phyloP scores from a whole-genome alignment of 53 echinoderm and acorn worm species.

The Patiria pectinifera region DNA sequence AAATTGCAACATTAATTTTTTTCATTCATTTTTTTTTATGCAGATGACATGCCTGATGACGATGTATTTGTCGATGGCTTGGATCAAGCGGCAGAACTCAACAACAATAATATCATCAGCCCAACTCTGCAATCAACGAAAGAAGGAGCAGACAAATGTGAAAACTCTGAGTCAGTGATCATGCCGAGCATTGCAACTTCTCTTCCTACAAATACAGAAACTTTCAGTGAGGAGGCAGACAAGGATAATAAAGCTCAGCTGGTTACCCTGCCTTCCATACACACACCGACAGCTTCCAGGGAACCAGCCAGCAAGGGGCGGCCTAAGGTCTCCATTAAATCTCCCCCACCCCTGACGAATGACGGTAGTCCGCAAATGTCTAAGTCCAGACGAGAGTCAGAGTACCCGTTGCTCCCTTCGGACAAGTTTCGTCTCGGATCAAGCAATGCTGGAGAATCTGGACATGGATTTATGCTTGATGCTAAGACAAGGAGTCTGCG shows the following conservation, averaged over 20 bases:
- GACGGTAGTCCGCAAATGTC: neutral
- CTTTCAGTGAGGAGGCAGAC: neutral
- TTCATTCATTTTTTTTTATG: neutral
- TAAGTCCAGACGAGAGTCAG: neutral
- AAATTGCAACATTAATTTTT: neutral
- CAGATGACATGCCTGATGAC: constrained; percentile 25
- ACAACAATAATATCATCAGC: neutral
- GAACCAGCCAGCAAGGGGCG: neutral
- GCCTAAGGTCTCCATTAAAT: constrained; percentile 15
- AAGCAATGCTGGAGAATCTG: neutral
- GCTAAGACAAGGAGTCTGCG: neutral
- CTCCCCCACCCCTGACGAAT: neutral
- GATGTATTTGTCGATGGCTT: constrained; percentile 15
- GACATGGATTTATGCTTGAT: neutral
- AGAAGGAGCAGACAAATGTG: neutral
- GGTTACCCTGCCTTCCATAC: constrained; percentile 36
- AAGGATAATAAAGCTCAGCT: neutral
- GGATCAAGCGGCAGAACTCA: neutral
- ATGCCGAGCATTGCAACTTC: neutral
- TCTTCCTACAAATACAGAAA: neutral
- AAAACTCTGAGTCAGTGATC: neutral
- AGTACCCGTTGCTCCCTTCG: neutral
- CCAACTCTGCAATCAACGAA: neutral
- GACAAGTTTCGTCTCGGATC: neutral
- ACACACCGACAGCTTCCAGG: neutral